phyloP scores from a whole-genome alignment of 2,113 vertebrate species.

The Athene cunicularia region DNA sequence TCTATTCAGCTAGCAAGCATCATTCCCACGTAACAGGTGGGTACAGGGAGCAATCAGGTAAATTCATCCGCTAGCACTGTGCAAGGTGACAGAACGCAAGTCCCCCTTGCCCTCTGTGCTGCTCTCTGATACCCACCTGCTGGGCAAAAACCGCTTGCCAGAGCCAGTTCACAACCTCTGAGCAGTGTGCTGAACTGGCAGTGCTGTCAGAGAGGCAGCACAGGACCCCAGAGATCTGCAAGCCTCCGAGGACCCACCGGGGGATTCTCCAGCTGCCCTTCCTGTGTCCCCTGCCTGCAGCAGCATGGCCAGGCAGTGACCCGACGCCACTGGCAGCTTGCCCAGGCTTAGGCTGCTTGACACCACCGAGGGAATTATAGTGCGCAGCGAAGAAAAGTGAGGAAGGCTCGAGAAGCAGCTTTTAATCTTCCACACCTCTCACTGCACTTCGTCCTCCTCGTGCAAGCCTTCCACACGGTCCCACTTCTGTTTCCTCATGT shows the following conservation, averaged over 20 bases:
- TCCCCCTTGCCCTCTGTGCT: background rate
- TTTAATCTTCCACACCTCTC: background rate
- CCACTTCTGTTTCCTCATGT: background rate
- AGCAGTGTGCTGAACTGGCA: fast-evolving
- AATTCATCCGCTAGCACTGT: fast-evolving
- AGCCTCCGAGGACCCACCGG: fast-evolving
- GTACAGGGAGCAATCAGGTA: fast-evolving
- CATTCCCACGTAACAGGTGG: background rate
- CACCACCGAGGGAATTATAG: background rate
- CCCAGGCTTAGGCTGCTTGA: background rate
- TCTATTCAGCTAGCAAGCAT: background rate
- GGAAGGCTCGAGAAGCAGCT: background rate
- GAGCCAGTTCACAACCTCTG: fast-evolving
- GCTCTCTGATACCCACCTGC: background rate
- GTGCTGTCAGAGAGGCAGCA: fast-evolving
- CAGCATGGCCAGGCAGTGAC: fast-evolving
- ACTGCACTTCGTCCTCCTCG: background rate
- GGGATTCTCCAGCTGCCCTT: background rate
- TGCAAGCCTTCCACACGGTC: background rate
- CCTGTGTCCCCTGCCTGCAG: fast-evolving
- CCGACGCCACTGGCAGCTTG: background rate
- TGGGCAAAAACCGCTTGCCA: background rate
- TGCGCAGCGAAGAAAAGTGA: fast-evolving
- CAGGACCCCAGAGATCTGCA: fast-evolving
- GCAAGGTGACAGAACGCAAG: background rate